phyloP scores from a whole-genome alignment of 2,113 vertebrate genomes.

The Tyto alba region DNA sequence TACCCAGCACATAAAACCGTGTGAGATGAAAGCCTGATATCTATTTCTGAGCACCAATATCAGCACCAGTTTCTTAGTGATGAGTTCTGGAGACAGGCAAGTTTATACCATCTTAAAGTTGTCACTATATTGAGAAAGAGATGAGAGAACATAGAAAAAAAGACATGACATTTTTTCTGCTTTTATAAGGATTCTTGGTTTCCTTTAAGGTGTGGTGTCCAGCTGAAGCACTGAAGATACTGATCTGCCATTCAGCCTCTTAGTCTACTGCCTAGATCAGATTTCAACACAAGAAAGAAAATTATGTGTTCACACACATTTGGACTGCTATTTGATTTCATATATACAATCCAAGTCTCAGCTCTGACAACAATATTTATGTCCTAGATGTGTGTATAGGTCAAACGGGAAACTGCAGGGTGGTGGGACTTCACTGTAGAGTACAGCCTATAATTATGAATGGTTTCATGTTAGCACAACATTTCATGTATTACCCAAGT shows the following conservation, averaged over 20 bases:
- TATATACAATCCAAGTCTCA: neutral
- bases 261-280: neutral
- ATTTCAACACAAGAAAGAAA: neutral
- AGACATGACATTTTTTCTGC: neutral
- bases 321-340: neutral
- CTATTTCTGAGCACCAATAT: neutral
- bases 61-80: neutral
- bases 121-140: neutral
- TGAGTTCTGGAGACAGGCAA: neutral
- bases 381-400: neutral
- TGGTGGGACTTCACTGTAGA: no score
- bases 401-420: neutral
- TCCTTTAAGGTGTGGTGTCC: neutral
- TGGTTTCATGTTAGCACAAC: neutral
- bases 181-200: neutral
- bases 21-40: accelerated
- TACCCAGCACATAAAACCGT: neutral
- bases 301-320: neutral
- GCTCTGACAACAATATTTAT: neutral
- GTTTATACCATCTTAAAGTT: neutral
- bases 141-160: neutral
- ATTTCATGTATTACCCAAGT: neutral
- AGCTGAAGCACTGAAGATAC: neutral
- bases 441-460: neutral
- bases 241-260: neutral